Evolutionary conservation across 2,888 invertebrate genomes (phyloP), one percentile per base, ranked within the genome.

Genomic region (Agonopterix subpropinquella): DNA sequence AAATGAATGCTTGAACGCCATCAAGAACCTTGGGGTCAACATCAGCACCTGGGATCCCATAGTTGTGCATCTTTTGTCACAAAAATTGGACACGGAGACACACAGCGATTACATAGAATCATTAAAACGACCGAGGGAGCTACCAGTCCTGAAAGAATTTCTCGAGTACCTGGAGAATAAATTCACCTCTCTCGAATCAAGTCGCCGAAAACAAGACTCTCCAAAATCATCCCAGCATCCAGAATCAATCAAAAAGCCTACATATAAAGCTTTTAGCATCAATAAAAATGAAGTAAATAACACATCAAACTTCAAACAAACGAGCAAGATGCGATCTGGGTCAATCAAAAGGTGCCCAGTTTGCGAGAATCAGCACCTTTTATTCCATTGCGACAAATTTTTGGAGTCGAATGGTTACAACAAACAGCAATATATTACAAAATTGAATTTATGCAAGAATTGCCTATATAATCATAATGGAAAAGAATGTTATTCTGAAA

Each of bases 121-220:
- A 0, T 7, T 54, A 9, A 49, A 54, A 41, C 15, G 49, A 1
- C 50, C 53, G 0, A 41, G 53, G 13, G 55, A 58, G 10, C 37
- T 60, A 8, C 59, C 59, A 0, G 11, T 15, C 0, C 11, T 62
- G 8, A 7, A 37, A 5, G 55, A 59, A 7, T 57, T 59, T 39
- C 11, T 57, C 15, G 42, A 42, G 4, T 61, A 54, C 41, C 41
- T 58, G 13, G 56, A 61, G 39, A 51, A 8, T 4, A 56, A 54
- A 45, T 61, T 61, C 41, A 59, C 53, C 1, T 11, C 56, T 5
- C 7, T 58, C 15, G 56, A 56, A 48, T 47, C 51, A 4, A 50
- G 54, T 8, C 47, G 48, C 7, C 45, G 48, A 2, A 54, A 53
- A 35, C 44, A 51, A 48, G 43, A 47, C 18, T 18, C 36, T 4